A percentile compares a stretch with the other conserved stretches of the same genome.
These are phyloP conservation scores for Lagocephalus sceleratus DNA, from an alignment of 2,797 vertebrate genomes.

Conservation along the genomic window DNA sequence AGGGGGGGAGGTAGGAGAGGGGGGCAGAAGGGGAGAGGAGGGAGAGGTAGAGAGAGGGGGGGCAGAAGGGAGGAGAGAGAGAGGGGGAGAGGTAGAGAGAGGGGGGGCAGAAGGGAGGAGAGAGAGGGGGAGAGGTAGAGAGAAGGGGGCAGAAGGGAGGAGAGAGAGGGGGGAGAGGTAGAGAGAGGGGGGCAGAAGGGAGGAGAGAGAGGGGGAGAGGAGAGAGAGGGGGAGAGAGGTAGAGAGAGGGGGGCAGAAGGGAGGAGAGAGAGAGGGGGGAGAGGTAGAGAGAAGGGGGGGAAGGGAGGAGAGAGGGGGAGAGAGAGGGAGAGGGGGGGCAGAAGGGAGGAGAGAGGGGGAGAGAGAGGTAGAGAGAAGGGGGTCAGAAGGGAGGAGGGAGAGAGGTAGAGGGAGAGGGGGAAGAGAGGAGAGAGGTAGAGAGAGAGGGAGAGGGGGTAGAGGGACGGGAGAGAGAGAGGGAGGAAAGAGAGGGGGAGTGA, in stretches of 20 bases:
- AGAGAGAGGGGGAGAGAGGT: constrained; percentile 28
- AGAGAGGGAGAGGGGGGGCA: constrained; percentile 33
- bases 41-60: too few relatives aligned
- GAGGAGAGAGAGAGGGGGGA: not conserved
- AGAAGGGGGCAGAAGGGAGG: too few relatives aligned
- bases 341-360: constrained; percentile 51
- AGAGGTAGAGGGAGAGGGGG: not conserved
- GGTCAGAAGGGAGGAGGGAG: not conserved
- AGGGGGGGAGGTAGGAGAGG: too few relatives aligned
- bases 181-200: not conserved
- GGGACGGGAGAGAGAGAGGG: too few relatives aligned
- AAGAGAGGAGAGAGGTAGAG: not conserved
- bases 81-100: constrained; percentile 12
- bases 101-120: constrained; percentile 22
- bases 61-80: too few relatives aligned
- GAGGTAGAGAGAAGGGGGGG: not conserved
- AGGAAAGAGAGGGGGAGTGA: constrained; percentile 60
- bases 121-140: constrained; percentile 9
- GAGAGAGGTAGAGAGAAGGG: constrained; percentile 3
- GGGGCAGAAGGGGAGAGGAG: too few relatives aligned
- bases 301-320: too few relatives aligned
- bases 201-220: constrained; percentile 37
- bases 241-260: not conserved
- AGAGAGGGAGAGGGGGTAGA: too few relatives aligned
- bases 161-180: constrained; percentile 4